Evolutionary conservation across 2,113 vertebrate species (phyloP).

Genomic region (Lophotis ruficrista): DNA sequence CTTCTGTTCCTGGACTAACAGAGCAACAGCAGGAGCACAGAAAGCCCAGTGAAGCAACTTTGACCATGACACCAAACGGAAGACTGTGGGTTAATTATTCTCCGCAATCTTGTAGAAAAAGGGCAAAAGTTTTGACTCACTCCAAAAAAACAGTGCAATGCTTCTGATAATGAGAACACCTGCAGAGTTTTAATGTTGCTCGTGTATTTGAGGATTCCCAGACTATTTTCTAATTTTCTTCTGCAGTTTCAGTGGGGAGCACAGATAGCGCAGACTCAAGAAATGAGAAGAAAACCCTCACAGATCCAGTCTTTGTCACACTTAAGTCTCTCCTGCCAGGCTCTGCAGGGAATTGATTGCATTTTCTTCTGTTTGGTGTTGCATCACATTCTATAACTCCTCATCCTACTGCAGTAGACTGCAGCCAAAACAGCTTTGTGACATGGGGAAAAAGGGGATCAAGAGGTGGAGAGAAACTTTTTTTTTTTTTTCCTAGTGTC

Average conservation of each 20-base stretch:
- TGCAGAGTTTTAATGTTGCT: neutral
- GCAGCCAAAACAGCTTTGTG: no score
- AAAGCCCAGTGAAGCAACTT: neutral
- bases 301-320: neutral
- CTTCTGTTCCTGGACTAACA: neutral
- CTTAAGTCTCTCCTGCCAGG: neutral
- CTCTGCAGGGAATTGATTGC: neutral
- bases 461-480: no score
- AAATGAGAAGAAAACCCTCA: neutral
- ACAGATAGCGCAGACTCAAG: neutral
- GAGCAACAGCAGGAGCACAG: neutral
- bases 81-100: neutral
- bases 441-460: no score
- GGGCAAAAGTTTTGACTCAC: neutral
- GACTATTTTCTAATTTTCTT: neutral
- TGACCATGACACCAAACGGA: neutral
- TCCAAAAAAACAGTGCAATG: fast-evolving
- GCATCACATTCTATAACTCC: neutral
- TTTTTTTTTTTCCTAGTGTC: no score
- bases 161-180: neutral
- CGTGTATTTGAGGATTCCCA: neutral
- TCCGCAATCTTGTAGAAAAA: neutral
- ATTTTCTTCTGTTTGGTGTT: neutral
- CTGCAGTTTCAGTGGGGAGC: neutral
- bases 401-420: no score